Conservation (phyloP, 30 jellyfish, hydroid and myxozoan species). For the Hydractinia echinata region DNA sequence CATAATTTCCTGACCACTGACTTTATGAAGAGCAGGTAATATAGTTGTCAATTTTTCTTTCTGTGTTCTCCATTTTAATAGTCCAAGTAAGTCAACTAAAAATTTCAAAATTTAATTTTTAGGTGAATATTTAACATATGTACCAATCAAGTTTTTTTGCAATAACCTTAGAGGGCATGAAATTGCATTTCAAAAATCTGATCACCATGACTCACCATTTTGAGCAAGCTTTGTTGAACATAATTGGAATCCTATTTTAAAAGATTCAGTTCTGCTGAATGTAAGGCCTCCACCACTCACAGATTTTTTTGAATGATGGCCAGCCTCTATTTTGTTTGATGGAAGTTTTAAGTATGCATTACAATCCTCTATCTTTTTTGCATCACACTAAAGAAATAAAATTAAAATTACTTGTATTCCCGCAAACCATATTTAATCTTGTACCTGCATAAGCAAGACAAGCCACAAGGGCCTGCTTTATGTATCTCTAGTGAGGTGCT, state of each 20-base stretch:
- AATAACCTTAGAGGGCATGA: too few species aligned
- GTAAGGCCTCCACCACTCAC: conserved; percentile 62
- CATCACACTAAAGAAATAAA: conserved; percentile 57
- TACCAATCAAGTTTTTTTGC: too few species aligned
- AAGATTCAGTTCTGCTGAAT: conserved; percentile 66
- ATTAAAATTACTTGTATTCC: not conserved
- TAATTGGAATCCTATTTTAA: conserved; percentile 75
- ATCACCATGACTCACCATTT: conserved; percentile 55
- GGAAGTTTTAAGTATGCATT: conserved; percentile 77
- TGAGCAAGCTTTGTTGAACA: conserved; percentile 98
- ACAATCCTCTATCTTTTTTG: conserved; percentile 71
- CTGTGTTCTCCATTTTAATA: conserved; percentile 93
- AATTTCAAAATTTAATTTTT: not conserved
- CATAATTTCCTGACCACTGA: conserved; percentile 97
- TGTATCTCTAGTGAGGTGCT: too few species aligned
- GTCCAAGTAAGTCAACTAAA: conserved; percentile 87
- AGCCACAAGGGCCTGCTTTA: too few species aligned
- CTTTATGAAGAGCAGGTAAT: conserved; percentile 88
- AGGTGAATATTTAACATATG: too few species aligned
- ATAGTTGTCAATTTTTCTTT: conserved; percentile 68
- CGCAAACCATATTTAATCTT: too few species aligned
- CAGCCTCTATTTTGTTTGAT: conserved; percentile 51
- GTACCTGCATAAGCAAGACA: too few species aligned
- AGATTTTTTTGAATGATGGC: conserved; percentile 49
- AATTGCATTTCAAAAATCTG: too few species aligned